These are phyloP conservation scores for Antheraea yamamai DNA, from an alignment of 2,888 invertebrate genomes.

Conservation along the genomic window DNA sequence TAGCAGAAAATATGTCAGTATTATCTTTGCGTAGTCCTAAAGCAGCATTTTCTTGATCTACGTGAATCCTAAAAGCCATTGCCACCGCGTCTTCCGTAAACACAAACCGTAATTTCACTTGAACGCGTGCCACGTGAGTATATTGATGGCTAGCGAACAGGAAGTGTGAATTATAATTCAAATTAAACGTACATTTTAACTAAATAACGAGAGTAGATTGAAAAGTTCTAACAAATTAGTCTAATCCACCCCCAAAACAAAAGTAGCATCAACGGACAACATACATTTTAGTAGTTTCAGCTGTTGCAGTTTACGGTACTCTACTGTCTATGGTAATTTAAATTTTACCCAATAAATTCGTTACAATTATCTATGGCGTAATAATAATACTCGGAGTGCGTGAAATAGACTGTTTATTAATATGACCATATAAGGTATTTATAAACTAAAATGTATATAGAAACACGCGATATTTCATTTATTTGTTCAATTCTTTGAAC, in stretches of 20 bases:
- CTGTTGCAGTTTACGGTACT: conserved; percentile 72
- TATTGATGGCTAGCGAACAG: conserved; percentile 51
- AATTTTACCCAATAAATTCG: conserved; percentile 63
- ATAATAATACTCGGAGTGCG: too few species aligned
- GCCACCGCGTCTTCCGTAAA: conserved; percentile 67
- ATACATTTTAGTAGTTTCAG: conserved; percentile 74
- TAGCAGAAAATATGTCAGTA: conserved; percentile 70
- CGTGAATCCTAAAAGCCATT: conserved; percentile 90
- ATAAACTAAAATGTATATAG: too few species aligned
- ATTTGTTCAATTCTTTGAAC: too few species aligned
- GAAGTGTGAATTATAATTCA: conserved; percentile 40
- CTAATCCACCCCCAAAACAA: conserved; percentile 67
- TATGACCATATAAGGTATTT: too few species aligned
- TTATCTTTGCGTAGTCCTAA: conserved; percentile 79
- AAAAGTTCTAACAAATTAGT: conserved; percentile 43
- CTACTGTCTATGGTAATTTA: conserved; percentile 65
- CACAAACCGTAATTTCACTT: conserved; percentile 52
- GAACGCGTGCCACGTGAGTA: conserved; percentile 46
- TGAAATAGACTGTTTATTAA: too few species aligned
- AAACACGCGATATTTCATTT: too few species aligned
- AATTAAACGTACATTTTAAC: conserved; percentile 57
- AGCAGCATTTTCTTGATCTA: conserved; percentile 88
- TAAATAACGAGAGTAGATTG: conserved; percentile 53
- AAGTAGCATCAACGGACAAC: conserved; percentile 74
- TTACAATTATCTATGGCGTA: conserved; percentile 26